phyloP scores from a whole-genome alignment of 2,888 invertebrate genomes.

The Epistrophe eligans region DNA sequence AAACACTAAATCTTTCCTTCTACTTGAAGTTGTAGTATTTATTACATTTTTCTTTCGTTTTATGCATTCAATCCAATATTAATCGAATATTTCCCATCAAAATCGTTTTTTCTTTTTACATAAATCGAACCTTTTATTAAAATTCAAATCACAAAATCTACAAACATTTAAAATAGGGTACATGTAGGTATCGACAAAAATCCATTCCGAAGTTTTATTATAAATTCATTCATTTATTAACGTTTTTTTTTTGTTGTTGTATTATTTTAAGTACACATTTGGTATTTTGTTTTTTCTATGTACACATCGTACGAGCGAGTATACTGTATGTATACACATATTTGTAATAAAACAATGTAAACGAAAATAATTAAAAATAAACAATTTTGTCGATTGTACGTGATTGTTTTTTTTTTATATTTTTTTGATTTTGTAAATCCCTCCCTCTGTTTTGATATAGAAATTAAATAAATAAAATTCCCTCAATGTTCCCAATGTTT shows the following conservation, averaged over 20 bases:
- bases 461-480: slow-evolving; percentile 46
- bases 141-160: not conserved
- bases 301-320: no score
- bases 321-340: not conserved
- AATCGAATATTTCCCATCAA: not conserved
- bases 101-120: no score
- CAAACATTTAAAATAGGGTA: not conserved
- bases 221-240: not conserved
- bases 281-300: not conserved
- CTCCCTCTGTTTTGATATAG: slow-evolving; percentile 21
- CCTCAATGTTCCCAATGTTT: slow-evolving; percentile 9
- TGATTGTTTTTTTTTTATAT: slow-evolving; percentile 39
- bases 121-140: not conserved
- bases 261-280: not conserved
- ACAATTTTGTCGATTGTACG: slow-evolving; percentile 61
- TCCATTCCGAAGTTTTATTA: not conserved
- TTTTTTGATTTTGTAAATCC: not conserved
- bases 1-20: no score
- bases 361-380: slow-evolving; percentile 75
- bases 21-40: no score
- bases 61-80: no score
- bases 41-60: no score
- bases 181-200: not conserved
- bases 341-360: slow-evolving; percentile 68
- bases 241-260: not conserved